Evolutionary conservation across 1,140 invertebrate species (phyloP).

Genomic region (Eriosoma lanigerum): DNA sequence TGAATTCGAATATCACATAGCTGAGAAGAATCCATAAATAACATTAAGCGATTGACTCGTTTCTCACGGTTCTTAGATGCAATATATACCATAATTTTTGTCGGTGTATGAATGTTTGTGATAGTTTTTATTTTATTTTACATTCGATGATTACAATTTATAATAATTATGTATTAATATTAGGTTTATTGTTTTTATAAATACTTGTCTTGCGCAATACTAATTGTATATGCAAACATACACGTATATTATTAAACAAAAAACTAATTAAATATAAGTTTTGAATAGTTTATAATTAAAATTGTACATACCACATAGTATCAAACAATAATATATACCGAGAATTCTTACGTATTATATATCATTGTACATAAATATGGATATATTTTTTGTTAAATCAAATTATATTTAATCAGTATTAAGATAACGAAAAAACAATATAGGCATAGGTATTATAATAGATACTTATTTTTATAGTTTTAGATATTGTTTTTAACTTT

Average conservation of each 20-base stretch:
- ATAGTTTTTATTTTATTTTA: not conserved
- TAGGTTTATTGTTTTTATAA: not conserved
- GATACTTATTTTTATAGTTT: too few species aligned
- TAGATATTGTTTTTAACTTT: too few species aligned
- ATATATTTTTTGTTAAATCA: too few species aligned
- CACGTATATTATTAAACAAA: not conserved
- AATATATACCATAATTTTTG: not conserved
- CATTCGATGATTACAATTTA: constrained; percentile 16
- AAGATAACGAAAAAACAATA: too few species aligned
- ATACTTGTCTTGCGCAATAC: too few species aligned
- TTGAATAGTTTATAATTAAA: not conserved
- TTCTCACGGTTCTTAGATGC: constrained; percentile 45
- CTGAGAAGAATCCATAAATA: constrained; percentile 39
- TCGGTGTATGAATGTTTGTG: constrained; percentile 7
- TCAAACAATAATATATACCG: too few species aligned
- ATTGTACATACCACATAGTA: too few species aligned
- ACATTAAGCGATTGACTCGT: constrained; percentile 26
- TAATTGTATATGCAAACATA: too few species aligned
- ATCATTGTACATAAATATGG: too few species aligned
- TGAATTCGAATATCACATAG: constrained; percentile 30
- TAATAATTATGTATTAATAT: not conserved
- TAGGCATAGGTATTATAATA: too few species aligned
- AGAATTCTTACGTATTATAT: too few species aligned
- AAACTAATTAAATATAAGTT: not conserved
- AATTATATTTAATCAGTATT: too few species aligned